These are phyloP conservation scores for Epizoanthus ramosus DNA, from an alignment of 92 coral and sea anemone species.

Conservation along the genomic window DNA sequence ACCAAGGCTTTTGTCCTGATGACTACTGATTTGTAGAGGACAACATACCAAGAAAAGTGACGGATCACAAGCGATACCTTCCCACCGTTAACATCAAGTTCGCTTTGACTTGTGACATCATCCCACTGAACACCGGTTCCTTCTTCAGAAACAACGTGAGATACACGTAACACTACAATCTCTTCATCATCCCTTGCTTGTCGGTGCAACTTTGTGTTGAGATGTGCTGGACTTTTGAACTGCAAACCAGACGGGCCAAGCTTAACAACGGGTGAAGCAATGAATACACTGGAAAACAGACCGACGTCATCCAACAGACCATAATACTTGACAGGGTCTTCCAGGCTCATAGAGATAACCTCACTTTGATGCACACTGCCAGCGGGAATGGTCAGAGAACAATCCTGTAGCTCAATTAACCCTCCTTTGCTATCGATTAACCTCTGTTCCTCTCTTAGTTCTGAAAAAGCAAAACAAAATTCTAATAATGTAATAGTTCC, in stretches of 20 bases:
- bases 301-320: too few species aligned
- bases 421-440: not conserved
- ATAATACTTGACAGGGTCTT: slow-evolving; percentile 19
- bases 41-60: slow-evolving; percentile 2
- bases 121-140: not conserved
- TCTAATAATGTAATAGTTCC: too few species aligned
- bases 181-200: slow-evolving; percentile 7
- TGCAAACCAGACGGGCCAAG: slow-evolving; percentile 11
- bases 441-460: not conserved
- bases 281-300: too few species aligned
- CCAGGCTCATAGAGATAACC: slow-evolving; percentile 3
- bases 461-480: too few species aligned
- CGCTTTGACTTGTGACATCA: not conserved
- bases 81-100: not conserved
- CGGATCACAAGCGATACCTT: not conserved
- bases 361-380: not conserved
- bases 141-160: not conserved
- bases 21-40: not conserved
- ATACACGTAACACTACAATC: not conserved
- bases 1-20: not conserved
- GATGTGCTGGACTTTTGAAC: not conserved
- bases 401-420: not conserved
- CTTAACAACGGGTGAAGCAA: too few species aligned
- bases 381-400: slow-evolving; percentile 11
- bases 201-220: not conserved